Evolutionary conservation across 2,888 invertebrate species (phyloP).

Genomic region (Eledona agricola): DNA sequence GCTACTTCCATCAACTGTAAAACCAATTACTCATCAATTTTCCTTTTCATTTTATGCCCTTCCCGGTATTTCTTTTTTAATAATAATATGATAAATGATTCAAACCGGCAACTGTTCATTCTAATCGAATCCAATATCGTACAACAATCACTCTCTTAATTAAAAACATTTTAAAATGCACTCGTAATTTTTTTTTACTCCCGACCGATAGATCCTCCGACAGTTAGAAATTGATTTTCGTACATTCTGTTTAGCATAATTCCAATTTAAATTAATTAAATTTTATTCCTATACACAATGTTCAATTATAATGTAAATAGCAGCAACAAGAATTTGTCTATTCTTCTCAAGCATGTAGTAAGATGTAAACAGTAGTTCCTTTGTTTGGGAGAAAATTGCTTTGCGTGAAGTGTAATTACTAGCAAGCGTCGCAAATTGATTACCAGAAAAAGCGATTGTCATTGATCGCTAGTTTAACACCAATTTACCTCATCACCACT

Average conservation of each 20-base stretch:
- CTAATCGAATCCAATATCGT: conserved; percentile 3
- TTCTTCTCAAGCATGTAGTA: too few species aligned
- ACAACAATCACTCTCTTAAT: conserved; percentile 2
- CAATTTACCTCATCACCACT: neutral
- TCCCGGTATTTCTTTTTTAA: conserved; percentile 9
- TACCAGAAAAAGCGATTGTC: neutral
- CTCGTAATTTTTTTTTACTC: neutral
- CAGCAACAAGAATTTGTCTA: too few species aligned
- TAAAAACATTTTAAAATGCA: conserved; percentile 1
- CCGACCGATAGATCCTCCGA: neutral
- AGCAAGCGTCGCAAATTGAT: conserved; percentile 3
- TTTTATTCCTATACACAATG: too few species aligned
- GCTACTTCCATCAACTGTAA: too few species aligned
- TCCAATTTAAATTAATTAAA: too few species aligned
- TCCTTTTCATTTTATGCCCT: conserved; percentile 5
- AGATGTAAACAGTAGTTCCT: too few species aligned
- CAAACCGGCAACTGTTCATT: conserved; percentile 1
- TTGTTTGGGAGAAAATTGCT: too few species aligned
- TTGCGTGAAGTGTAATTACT: neutral
- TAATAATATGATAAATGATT: conserved; percentile 18
- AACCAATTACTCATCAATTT: conserved; percentile 7
- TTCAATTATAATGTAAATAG: too few species aligned
- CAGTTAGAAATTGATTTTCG: too few species aligned
- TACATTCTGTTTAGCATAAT: too few species aligned
- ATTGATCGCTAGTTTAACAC: conserved; percentile 5